Base-by-base conservation (phyloP, 2,888 invertebrate species). In the Tinea trinotella region DNA sequence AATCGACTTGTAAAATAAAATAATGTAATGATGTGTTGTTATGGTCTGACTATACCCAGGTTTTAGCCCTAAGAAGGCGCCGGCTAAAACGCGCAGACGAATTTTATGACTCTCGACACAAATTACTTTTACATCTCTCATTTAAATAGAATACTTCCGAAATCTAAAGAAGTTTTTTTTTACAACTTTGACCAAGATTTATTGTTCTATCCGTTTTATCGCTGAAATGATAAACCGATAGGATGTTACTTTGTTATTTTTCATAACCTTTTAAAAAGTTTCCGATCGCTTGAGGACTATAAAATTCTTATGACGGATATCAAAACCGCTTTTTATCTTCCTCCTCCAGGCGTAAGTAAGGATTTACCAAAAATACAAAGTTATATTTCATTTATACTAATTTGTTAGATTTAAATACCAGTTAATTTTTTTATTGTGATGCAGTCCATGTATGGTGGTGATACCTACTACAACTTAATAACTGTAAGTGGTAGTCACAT, bases 81-180 rank as follows among this genome's bases (percentile, higher is more conserved):
- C 50, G 7, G n/a, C n/a, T 22, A 4, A 24, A 24, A 24, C 50
- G 64, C 63, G 63, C 63, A 66, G 76, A 75, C 75, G 68, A 70
- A 70, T 76, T 80, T 83, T 82, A 82, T 72, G 74, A 75, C 73
- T 73, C 70, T 69, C 71, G 70, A 69, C 71, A 67, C 77, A 81
- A 83, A 79, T 80, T 78, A 76, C 71, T 68, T 60, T 68, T 68
- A 67, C 68, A 50, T 69, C 70, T 71, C 50, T 70, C 67, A 72
- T 77, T 75, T 70, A 66, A 77, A 36, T 54, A 50, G 22, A 50
- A 22, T 48, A 48, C 50, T 50, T 50, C 50, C 24, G 50, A 50
- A 48, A 24, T 50, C 24, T 50, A 13, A 15, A 24, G 18, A 50
- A 50, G 50, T 50, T 50, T 50, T 50, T n/a, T n/a, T 50, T 50